Percentiles rank a stretch among this genome's conserved stretches.
These are phyloP conservation scores for Apamea monoglypha DNA, from an alignment of 2,888 invertebrate species.

Conservation along the genomic window DNA sequence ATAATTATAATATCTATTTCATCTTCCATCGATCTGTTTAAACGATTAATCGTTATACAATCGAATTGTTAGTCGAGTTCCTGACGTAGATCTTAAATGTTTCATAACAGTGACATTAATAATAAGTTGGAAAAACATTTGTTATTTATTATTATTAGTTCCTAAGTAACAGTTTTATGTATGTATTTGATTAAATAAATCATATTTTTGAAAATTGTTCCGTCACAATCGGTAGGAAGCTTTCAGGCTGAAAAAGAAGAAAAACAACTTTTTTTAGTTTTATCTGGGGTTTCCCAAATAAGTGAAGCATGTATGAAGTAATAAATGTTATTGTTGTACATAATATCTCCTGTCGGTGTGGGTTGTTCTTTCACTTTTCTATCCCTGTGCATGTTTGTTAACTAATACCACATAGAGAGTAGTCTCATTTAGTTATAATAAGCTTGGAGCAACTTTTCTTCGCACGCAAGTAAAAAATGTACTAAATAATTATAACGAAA, in stretches of 20 bases:
- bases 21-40: constrained; percentile 51
- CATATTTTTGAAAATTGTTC: constrained; percentile 70
- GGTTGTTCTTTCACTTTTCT: constrained; percentile 71
- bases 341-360: constrained; percentile 74
- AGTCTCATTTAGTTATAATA: constrained; percentile 44
- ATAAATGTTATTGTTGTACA: constrained; percentile 63
- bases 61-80: constrained; percentile 69
- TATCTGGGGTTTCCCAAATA: constrained; percentile 46
- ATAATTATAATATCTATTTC: constrained; percentile 39
- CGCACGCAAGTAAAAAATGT: constrained; percentile 42
- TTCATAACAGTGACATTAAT: constrained; percentile 61
- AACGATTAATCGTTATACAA: constrained; percentile 49
- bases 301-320: constrained; percentile 88
- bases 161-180: constrained; percentile 71
- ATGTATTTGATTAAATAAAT: constrained; percentile 81
- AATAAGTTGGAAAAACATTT: constrained; percentile 61
- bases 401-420: constrained; percentile 60
- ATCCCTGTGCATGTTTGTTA: constrained; percentile 65
- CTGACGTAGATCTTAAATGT: constrained; percentile 68
- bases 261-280: constrained; percentile 7
- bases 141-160: constrained; percentile 67
- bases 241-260: constrained; percentile 80
- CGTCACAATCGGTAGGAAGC: constrained; percentile 89
- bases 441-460: constrained; percentile 29
- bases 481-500: not conserved